phyloP scores from a whole-genome alignment of 2,113 vertebrate species.

The Cephalopterus ornatus region DNA sequence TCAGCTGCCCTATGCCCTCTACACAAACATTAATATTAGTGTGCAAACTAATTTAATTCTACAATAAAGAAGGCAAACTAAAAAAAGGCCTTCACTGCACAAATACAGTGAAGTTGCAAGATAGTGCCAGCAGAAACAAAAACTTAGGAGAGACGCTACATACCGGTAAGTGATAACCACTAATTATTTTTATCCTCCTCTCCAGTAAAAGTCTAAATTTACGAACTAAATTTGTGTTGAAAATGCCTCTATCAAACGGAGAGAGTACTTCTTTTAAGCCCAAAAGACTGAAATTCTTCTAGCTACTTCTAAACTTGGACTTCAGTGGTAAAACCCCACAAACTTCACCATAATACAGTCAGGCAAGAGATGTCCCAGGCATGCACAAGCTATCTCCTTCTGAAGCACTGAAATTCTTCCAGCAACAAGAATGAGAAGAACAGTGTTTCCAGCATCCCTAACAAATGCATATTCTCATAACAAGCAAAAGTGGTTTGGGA shows the following conservation, averaged over 20 bases:
- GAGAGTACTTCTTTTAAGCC: background rate
- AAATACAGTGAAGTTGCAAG: background rate
- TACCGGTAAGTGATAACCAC: background rate
- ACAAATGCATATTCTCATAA: background rate
- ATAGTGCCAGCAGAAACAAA: background rate
- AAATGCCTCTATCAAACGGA: background rate
- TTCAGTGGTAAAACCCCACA: background rate
- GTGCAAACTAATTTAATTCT: background rate
- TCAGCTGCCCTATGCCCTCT: background rate
- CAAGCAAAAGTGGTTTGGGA: background rate
- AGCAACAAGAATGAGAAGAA: background rate
- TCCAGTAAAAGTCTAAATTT: background rate
- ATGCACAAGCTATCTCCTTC: background rate
- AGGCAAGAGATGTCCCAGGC: background rate
- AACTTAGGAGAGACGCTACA: background rate
- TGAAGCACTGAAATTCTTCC: background rate
- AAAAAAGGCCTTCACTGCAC: background rate
- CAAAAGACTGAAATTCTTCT: background rate
- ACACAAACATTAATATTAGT: background rate
- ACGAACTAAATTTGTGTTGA: background rate
- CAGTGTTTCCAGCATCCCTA: background rate
- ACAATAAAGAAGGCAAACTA: background rate
- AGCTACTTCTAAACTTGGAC: background rate
- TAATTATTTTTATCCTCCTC: background rate
- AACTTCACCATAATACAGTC: background rate